Evolutionary conservation across 92 coral and sea anemone species (phyloP).

Genomic region (Actinernus sp.): DNA sequence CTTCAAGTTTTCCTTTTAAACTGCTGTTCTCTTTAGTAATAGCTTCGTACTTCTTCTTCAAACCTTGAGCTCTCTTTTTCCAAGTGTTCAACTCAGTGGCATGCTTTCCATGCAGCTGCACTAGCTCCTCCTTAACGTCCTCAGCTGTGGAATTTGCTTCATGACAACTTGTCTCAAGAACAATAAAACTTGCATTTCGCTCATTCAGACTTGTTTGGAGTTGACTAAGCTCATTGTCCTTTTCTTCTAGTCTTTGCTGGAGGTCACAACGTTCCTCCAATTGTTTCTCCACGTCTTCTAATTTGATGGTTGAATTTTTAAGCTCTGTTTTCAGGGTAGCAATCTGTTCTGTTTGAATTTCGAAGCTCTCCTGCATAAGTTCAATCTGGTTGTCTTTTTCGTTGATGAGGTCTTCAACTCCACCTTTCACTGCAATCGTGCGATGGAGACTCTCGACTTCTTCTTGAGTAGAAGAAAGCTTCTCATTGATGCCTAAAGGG

Average conservation of each 20-base stretch:
- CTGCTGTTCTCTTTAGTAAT: constrained; percentile 67
- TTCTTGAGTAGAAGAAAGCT: constrained; percentile 27
- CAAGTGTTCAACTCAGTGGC: constrained; percentile 55
- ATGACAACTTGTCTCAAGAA: constrained; percentile 64
- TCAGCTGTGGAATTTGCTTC: constrained; percentile 71
- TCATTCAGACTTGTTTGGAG: constrained; percentile 69
- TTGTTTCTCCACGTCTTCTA: constrained; percentile 14
- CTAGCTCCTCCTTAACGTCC: constrained; percentile 53
- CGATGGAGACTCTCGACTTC: constrained; percentile 34
- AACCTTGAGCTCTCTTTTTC: constrained; percentile 73
- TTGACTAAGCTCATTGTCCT: constrained; percentile 40
- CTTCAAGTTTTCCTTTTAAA: constrained; percentile 53
- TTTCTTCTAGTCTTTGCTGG: constrained; percentile 37
- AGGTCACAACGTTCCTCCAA: neutral
- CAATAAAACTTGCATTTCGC: constrained; percentile 39
- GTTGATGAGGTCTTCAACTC: constrained; percentile 19
- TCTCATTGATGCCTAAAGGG: constrained; percentile 25
- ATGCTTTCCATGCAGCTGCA: constrained; percentile 54
- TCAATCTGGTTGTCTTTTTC: constrained; percentile 46
- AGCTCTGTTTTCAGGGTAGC: constrained; percentile 27
- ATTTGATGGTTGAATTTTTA: constrained; percentile 9
- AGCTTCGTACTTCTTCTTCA: constrained; percentile 66
- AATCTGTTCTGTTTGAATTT: constrained; percentile 41
- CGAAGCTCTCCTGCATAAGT: constrained; percentile 36
- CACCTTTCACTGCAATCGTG: constrained; percentile 33